These are phyloP conservation scores for Sitta carolinensis DNA, from an alignment of 2,797 vertebrate species.

Conservation along the genomic window DNA sequence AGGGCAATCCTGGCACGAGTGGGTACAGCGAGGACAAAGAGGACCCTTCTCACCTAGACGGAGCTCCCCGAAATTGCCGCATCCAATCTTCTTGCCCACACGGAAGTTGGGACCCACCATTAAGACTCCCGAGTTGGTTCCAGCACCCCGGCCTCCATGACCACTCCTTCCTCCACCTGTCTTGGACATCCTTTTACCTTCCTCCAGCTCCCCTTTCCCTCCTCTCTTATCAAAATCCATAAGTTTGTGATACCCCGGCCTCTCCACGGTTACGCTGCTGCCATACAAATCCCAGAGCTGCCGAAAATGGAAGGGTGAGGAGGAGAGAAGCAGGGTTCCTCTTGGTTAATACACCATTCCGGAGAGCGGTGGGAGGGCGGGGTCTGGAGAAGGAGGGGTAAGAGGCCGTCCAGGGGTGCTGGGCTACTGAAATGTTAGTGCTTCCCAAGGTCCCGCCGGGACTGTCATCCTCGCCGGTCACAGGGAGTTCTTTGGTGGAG, in stretches of 20 bases:
- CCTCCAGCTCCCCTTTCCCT: constrained; percentile 95
- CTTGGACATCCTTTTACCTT: constrained; percentile 97
- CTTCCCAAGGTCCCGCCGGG: background rate
- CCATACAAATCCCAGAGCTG: constrained; percentile 91
- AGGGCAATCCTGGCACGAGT: background rate
- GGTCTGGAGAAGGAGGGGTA: constrained; percentile 31
- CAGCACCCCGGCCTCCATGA: constrained; percentile 85
- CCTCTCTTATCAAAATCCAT: constrained; percentile 99
- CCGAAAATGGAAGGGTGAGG: constrained; percentile 76
- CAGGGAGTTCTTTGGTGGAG: constrained; percentile 76
- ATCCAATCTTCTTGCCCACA: constrained; percentile 98
- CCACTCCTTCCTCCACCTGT: constrained; percentile 85
- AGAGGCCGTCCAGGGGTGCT: constrained; percentile 28
- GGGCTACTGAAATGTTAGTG: constrained; percentile 63
- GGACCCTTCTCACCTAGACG: constrained; percentile 82
- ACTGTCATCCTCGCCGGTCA: constrained; percentile 77
- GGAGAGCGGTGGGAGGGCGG: constrained; percentile 57
- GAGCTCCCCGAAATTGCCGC: constrained; percentile 97
- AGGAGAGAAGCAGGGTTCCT: constrained; percentile 35
- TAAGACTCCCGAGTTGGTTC: constrained; percentile 95
- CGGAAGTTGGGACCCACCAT: constrained; percentile 99
- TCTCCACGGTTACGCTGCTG: constrained; percentile 99
- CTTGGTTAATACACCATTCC: constrained; percentile 69
- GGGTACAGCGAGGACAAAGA: background rate
- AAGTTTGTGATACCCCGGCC: constrained; percentile 99